A percentile compares a stretch with the other conserved stretches of the same genome.
phyloP scores from a whole-genome alignment of 2,113 vertebrate species.

The Muntiacus reevesi region DNA sequence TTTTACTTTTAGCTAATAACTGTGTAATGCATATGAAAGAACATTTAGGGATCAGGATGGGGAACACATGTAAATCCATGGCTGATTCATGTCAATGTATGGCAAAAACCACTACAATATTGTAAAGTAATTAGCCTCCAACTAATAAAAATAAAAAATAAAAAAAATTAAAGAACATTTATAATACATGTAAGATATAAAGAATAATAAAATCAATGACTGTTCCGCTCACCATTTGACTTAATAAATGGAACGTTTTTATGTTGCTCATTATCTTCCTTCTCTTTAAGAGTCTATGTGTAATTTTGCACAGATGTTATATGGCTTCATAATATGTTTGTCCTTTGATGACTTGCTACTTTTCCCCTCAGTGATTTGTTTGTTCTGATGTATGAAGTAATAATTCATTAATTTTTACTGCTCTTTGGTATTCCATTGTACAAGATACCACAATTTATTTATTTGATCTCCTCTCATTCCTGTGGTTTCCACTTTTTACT shows the following conservation, averaged over 20 bases:
- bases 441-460: neutral
- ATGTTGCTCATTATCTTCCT: neutral
- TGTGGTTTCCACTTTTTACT: neutral
- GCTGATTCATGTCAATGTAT: no score
- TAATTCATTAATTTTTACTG: neutral
- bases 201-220: neutral
- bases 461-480: neutral
- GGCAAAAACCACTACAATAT: no score
- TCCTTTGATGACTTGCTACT: neutral
- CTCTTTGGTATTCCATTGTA: neutral
- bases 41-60: neutral
- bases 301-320: neutral
- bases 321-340: neutral
- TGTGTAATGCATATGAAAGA: neutral
- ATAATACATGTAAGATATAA: neutral
- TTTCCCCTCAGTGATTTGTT: neutral
- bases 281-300: neutral
- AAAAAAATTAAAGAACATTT: neutral
- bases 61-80: no score
- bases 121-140: no score
- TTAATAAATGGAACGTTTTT: neutral
- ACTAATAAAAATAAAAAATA: no score
- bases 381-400: neutral
- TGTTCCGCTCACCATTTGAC: neutral
- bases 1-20: slow-evolving; percentile 32